A percentile compares a stretch with the other conserved stretches of the same genome.
Conservation (phyloP, 2,797 vertebrate species). For the Myiothlypis coronata region DNA sequence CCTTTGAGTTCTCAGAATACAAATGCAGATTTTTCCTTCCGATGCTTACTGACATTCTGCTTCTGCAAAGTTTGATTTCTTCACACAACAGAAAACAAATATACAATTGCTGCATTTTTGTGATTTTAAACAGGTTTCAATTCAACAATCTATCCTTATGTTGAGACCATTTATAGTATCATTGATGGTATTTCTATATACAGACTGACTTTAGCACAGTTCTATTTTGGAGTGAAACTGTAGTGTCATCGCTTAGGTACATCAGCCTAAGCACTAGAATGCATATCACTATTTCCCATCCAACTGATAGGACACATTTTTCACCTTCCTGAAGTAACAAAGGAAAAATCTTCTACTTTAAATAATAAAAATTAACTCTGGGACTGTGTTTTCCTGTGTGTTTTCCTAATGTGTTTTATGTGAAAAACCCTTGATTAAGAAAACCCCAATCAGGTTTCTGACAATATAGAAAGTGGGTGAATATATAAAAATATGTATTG, state of each 20-base stretch:
- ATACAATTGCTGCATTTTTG: conserved; percentile 7
- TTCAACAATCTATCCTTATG: neutral
- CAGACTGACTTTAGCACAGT: neutral
- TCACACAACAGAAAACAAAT: neutral
- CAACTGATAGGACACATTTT: neutral
- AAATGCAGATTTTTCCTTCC: conserved; percentile 2
- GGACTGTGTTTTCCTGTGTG: neutral
- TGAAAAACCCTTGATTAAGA: neutral
- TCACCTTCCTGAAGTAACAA: neutral
- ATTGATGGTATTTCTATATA: neutral
- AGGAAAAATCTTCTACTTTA: neutral
- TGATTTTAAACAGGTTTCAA: neutral
- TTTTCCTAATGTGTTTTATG: neutral
- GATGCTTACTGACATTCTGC: neutral
- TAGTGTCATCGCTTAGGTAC: neutral
- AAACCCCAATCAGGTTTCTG: neutral
- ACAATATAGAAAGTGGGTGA: neutral
- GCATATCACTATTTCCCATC: neutral
- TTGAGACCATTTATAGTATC: conserved; percentile 11
- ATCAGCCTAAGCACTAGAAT: neutral
- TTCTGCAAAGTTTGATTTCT: conserved; percentile 5
- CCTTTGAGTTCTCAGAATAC: neutral
- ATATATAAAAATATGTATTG: neutral
- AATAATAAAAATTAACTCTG: neutral
- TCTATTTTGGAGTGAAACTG: neutral